Evolutionary conservation across 2,113 vertebrate genomes (phyloP).

Genomic region (Delphinapterus leucas): DNA sequence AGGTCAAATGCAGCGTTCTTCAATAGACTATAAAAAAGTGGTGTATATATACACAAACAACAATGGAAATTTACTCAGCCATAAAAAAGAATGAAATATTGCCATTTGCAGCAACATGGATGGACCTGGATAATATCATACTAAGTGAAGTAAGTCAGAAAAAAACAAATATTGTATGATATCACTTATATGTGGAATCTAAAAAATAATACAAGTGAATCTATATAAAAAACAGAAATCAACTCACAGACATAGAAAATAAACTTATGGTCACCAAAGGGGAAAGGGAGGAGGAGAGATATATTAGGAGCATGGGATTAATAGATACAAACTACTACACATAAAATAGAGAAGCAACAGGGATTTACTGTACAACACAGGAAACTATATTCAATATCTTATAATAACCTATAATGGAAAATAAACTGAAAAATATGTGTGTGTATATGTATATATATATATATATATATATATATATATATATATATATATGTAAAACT

Average conservation of each 20-base stretch:
- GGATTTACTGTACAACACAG: not conserved
- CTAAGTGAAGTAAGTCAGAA: not conserved
- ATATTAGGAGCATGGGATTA: not conserved
- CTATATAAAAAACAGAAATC: not conserved
- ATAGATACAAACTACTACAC: not conserved
- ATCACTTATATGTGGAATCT: not conserved
- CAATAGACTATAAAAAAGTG: not conserved
- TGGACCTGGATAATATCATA: not conserved
- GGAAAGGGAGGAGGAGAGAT: not conserved
- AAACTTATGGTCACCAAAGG: not conserved
- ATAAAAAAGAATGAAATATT: not conserved
- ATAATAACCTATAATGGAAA: not conserved
- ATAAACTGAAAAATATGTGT: not conserved
- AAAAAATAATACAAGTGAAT: not conserved
- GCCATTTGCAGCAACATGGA: not conserved
- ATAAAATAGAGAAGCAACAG: not conserved
- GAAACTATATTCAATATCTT: not conserved
- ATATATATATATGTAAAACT: not conserved
- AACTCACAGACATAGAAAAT: not conserved
- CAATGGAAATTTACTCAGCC: not conserved
- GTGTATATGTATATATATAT: no score
- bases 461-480: not conserved
- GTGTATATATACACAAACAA: no score
- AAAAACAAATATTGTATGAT: not conserved
- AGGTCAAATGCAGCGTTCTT: not conserved